Percentiles rank a stretch among this genome's conserved stretches.
These are phyloP conservation scores for Anguilla obscura DNA, from an alignment of 2,797 vertebrate genomes.

Conservation along the genomic window DNA sequence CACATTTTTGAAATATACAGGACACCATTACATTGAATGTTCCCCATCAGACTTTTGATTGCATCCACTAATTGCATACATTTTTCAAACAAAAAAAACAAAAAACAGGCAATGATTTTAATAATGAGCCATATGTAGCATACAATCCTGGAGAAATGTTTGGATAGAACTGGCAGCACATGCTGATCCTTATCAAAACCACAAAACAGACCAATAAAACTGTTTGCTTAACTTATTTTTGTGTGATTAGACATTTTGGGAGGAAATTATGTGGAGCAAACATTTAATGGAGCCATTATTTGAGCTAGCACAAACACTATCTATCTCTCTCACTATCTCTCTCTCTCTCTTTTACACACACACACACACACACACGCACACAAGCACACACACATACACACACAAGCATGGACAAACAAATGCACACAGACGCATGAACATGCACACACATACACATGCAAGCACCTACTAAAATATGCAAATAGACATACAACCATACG, in stretches of 20 bases:
- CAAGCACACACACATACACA: constrained; percentile 53
- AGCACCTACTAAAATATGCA: too few species aligned
- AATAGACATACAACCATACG: too few species aligned
- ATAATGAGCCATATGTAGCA: background rate
- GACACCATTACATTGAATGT: too few species aligned
- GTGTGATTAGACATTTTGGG: constrained; percentile 65
- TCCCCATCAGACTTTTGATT: too few species aligned
- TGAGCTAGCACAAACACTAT: constrained; percentile 63
- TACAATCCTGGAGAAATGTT: constrained; percentile 37
- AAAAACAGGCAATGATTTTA: constrained; percentile 23
- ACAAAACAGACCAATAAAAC: constrained; percentile 58
- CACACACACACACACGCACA: too few species aligned
- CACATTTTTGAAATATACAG: too few species aligned
- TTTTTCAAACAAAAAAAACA: background rate
- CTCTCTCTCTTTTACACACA: too few species aligned
- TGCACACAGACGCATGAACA: constrained; percentile 27
- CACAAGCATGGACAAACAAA: background rate
- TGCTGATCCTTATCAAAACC: constrained; percentile 58
- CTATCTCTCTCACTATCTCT: too few species aligned
- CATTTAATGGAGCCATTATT: constrained; percentile 83
- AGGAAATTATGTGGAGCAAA: constrained; percentile 76
- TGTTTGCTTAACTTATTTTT: constrained; percentile 67
- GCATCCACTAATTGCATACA: background rate
- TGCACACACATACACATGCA: too few species aligned
- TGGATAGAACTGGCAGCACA: constrained; percentile 52